phyloP scores from a whole-genome alignment of 2,113 vertebrate genomes.

The Bungarus multicinctus region DNA sequence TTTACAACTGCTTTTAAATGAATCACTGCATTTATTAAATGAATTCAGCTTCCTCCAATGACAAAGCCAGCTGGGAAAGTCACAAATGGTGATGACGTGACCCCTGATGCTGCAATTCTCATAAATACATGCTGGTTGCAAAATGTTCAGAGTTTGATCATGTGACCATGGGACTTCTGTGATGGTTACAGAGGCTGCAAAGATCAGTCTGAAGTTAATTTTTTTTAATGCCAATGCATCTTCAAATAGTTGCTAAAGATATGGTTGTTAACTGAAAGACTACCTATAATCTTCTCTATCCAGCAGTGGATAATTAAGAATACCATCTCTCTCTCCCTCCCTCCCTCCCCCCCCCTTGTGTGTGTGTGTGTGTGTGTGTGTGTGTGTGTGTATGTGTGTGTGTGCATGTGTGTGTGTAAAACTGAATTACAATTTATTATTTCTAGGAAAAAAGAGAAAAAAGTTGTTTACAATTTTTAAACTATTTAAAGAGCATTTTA shows the following conservation, averaged over 20 bases:
- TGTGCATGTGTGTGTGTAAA: not conserved
- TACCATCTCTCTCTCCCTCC: not conserved
- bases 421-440: not conserved
- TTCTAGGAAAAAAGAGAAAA: not conserved
- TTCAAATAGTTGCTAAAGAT: not conserved
- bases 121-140: not conserved
- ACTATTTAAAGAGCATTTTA: not conserved
- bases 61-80: not conserved
- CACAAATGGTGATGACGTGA: not conserved
- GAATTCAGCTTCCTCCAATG: not conserved
- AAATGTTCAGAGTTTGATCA: not conserved
- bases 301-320: not conserved
- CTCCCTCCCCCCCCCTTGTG: not conserved
- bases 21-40: not conserved
- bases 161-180: not conserved
- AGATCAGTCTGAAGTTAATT: not conserved
- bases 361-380: accelerated
- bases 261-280: not conserved
- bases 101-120: not conserved
- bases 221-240: not conserved
- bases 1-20: no score
- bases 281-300: not conserved
- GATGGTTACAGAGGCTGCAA: not conserved
- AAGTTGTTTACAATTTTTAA: not conserved
- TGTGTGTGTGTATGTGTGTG: no score